Percentiles rank a stretch among this genome's conserved stretches.
phyloP scores from a whole-genome alignment of 2,113 vertebrate species.

The Castor canadensis region DNA sequence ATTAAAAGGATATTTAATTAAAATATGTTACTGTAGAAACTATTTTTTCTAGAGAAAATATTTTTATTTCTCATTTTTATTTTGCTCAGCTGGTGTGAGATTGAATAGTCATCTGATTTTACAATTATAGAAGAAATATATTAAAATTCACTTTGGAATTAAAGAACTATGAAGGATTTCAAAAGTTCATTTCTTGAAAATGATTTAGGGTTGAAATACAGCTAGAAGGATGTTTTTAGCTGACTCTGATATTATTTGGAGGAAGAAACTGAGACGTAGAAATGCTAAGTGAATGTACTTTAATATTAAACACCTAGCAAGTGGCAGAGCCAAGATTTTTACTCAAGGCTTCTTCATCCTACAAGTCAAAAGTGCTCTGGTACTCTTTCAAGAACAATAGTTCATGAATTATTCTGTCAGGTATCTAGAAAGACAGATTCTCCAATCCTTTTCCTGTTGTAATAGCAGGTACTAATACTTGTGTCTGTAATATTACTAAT shows the following conservation, averaged over 20 bases:
- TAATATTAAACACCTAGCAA: slow-evolving; percentile 59
- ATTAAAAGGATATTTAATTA: neutral
- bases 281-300: slow-evolving; percentile 59
- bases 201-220: neutral
- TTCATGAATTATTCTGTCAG: slow-evolving; percentile 57
- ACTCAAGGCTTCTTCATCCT: neutral
- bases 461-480: neutral
- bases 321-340: slow-evolving; percentile 49
- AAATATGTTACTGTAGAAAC: neutral
- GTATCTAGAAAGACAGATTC: neutral
- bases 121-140: neutral
- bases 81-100: neutral
- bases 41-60: neutral
- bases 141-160: neutral
- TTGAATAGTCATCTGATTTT: neutral
- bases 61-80: neutral
- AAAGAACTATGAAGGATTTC: neutral
- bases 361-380: slow-evolving; percentile 39
- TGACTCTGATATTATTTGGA: neutral
- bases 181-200: neutral
- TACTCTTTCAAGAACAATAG: slow-evolving; percentile 38
- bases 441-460: slow-evolving; percentile 22
- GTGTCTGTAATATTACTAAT: neutral
- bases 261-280: slow-evolving; percentile 41
- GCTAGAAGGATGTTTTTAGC: neutral